A percentile compares a stretch with the other conserved stretches of the same genome.
phyloP scores from a whole-genome alignment of 2,113 vertebrate species.

The Gallinago media region DNA sequence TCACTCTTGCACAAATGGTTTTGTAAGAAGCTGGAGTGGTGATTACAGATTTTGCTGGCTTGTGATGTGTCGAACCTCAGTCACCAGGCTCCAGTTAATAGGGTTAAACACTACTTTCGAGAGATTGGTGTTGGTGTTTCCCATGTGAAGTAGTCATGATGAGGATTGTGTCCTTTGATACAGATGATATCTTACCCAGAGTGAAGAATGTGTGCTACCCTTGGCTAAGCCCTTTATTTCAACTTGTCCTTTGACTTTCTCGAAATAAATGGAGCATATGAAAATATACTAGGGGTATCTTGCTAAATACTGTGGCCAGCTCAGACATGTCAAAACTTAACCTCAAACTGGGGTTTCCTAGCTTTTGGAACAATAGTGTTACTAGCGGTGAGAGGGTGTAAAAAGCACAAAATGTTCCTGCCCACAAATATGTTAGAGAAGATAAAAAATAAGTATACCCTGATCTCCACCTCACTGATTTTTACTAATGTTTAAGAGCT shows the following conservation, averaged over 20 bases:
- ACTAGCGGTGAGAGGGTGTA: background rate
- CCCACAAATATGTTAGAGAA: background rate
- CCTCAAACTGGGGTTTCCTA: background rate
- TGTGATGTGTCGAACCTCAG: background rate
- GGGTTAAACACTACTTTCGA: background rate
- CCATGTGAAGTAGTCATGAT: background rate
- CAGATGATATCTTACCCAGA: background rate
- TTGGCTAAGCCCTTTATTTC: background rate
- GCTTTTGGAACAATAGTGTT: background rate
- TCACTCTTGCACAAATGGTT: background rate
- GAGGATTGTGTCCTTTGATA: background rate
- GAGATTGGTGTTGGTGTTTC: background rate
- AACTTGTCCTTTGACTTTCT: background rate
- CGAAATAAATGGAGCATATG: background rate
- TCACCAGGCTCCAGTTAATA: background rate
- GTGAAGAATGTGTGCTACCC: background rate
- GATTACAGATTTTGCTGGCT: background rate
- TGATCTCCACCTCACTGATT: background rate
- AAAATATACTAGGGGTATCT: background rate
- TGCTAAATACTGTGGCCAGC: background rate
- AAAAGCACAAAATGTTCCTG: background rate
- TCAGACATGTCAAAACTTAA: background rate
- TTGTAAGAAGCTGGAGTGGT: background rate
- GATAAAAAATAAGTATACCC: background rate
- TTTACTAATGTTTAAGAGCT: background rate